Percentiles rank a stretch among this genome's conserved stretches.
phyloP scores from a whole-genome alignment of 1,140 invertebrate genomes.

The Achatina immaculata region DNA sequence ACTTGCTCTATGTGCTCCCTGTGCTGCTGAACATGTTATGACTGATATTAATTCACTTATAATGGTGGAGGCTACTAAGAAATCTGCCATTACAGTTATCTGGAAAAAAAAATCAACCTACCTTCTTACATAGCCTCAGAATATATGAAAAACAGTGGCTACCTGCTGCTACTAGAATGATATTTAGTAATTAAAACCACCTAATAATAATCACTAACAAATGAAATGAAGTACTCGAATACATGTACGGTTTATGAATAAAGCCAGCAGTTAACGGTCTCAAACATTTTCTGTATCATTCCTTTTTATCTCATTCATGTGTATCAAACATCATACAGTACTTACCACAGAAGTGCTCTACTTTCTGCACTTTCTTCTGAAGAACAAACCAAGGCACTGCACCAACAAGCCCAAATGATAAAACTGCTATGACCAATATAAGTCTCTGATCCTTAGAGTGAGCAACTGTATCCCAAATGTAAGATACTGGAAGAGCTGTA shows the following conservation, averaged over 20 bases:
- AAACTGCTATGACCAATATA: slow-evolving; percentile 41
- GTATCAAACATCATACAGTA: no score
- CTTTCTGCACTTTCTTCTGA: slow-evolving; percentile 36
- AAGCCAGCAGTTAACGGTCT: background rate
- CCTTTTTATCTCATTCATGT: background rate
- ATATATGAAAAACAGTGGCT: no score
- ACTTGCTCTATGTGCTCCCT: no score
- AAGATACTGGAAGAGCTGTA: slow-evolving; percentile 47
- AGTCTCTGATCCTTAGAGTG: slow-evolving; percentile 38
- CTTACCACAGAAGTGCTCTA: slow-evolving; percentile 51
- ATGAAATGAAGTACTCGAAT: background rate
- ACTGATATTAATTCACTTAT: no score
- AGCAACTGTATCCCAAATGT: slow-evolving; percentile 43
- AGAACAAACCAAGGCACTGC: slow-evolving; percentile 38
- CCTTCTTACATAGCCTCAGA: no score
- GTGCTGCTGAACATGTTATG: no score
- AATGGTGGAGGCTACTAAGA: no score
- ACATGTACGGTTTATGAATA: background rate
- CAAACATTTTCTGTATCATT: background rate
- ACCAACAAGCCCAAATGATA: slow-evolving; percentile 34
- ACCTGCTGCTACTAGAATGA: no score
- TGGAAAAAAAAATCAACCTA: no score
- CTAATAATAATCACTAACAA: no score
- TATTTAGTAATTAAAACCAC: no score
- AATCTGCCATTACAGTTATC: no score